Evolutionary conservation across 2,797 vertebrate genomes (phyloP).

Genomic region (Euphonia xanthogaster): DNA sequence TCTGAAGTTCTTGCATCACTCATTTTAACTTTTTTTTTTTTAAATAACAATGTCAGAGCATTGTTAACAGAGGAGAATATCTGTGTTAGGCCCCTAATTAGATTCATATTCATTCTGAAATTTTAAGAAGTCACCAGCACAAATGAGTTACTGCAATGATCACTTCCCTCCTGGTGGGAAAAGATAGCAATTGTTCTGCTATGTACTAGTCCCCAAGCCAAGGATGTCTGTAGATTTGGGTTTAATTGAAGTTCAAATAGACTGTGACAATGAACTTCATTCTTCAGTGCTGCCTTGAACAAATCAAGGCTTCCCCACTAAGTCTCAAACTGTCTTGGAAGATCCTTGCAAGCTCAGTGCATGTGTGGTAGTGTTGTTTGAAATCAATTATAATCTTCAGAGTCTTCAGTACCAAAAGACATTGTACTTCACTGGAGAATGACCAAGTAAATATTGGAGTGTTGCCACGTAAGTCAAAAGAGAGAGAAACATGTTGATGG

Average conservation of each 20-base stretch:
- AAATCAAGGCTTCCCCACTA: neutral
- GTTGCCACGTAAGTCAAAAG: neutral
- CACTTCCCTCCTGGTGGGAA: constrained; percentile 12
- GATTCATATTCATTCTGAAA: constrained; percentile 19
- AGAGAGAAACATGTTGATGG: neutral
- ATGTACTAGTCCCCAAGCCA: neutral
- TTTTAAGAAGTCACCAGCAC: neutral
- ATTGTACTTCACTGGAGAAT: constrained; percentile 1
- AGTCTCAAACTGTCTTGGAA: neutral
- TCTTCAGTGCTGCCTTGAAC: neutral
- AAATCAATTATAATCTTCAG: neutral
- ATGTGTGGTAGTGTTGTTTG: neutral
- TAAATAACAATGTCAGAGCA: neutral
- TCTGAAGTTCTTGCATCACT: constrained; percentile 32
- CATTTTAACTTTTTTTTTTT: neutral
- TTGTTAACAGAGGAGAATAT: constrained; percentile 6
- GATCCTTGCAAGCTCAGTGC: neutral
- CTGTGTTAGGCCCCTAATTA: constrained; percentile 16
- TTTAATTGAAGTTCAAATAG: constrained; percentile 8
- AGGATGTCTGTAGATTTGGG: neutral
- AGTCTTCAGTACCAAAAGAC: neutral
- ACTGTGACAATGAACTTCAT: neutral
- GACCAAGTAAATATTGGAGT: constrained; percentile 42
- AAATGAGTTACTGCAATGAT: neutral
- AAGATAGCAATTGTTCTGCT: neutral